Percentiles rank a stretch among this genome's conserved stretches.
Conservation (phyloP, 2,888 invertebrate species). For the Ethmia dodecea region DNA sequence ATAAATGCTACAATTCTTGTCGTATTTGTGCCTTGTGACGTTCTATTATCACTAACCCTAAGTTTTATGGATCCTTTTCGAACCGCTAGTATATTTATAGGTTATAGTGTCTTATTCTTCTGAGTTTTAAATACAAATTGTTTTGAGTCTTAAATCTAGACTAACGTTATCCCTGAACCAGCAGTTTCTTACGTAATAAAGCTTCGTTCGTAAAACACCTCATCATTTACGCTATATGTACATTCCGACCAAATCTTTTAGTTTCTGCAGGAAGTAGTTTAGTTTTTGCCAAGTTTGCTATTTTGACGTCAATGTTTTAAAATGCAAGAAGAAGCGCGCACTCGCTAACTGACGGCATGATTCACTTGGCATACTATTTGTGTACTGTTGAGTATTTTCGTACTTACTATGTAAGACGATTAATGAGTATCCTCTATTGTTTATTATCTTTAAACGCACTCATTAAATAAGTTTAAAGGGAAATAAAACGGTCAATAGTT, state of each 20-base stretch:
- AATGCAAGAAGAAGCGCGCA: constrained; percentile 36
- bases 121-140: background rate
- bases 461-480: background rate
- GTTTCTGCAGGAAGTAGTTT: constrained; percentile 1
- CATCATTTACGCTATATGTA: no score
- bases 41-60: constrained; percentile 20
- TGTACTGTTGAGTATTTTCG: no score
- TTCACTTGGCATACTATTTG: constrained; percentile 39
- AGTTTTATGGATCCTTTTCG: constrained; percentile 16
- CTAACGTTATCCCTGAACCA: no score
- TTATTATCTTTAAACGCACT: no score
- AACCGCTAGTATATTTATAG: constrained; percentile 9
- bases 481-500: background rate
- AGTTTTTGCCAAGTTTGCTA: constrained; percentile 31
- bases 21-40: constrained; percentile 20
- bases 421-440: no score
- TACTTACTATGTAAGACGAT: no score
- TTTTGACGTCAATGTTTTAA: constrained; percentile 53
- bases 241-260: no score
- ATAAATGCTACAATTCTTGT: constrained; percentile 26
- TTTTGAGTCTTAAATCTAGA: no score
- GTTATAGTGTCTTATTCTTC: background rate
- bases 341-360: constrained; percentile 29
- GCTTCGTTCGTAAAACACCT: no score
- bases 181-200: no score